phyloP scores from a whole-genome alignment of 2,113 vertebrate species.

The Hemiprocne comata region DNA sequence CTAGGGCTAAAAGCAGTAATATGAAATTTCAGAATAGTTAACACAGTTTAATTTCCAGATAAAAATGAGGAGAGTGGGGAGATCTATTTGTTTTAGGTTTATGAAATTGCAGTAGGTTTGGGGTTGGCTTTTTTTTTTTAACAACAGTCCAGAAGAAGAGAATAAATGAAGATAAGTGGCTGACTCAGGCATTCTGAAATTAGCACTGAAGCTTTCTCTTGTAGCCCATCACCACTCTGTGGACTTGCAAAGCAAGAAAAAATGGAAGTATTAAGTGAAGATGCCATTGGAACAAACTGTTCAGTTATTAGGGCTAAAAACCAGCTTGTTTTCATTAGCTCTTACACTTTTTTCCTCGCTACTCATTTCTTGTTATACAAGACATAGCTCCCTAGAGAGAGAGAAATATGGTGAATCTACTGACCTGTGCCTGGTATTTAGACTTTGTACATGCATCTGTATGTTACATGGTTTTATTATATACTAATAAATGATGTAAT shows the following conservation, averaged over 20 bases:
- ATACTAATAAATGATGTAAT: not conserved
- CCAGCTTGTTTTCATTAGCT: not conserved
- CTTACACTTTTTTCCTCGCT: not conserved
- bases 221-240: not conserved
- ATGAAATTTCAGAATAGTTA: not conserved
- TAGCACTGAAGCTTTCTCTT: constrained; percentile 1
- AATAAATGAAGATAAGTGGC: constrained; percentile 55
- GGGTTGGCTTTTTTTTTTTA: not conserved
- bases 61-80: not conserved
- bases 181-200: constrained; percentile 55
- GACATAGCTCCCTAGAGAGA: not conserved
- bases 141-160: constrained; percentile 7
- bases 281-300: constrained; percentile 25
- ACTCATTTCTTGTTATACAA: not conserved
- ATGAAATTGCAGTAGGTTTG: not conserved
- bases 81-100: constrained; percentile 17
- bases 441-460: not conserved
- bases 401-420: not conserved
- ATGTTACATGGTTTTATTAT: not conserved
- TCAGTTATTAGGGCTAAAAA: not conserved
- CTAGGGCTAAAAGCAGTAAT: not conserved
- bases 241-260: constrained; percentile 31
- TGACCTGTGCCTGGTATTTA: not conserved
- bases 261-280: constrained; percentile 21
- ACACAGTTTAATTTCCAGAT: constrained; percentile 12